Percentiles rank a stretch among this genome's conserved stretches.
Conservation (phyloP, 2,797 vertebrate species). For the Hydrophis major region DNA sequence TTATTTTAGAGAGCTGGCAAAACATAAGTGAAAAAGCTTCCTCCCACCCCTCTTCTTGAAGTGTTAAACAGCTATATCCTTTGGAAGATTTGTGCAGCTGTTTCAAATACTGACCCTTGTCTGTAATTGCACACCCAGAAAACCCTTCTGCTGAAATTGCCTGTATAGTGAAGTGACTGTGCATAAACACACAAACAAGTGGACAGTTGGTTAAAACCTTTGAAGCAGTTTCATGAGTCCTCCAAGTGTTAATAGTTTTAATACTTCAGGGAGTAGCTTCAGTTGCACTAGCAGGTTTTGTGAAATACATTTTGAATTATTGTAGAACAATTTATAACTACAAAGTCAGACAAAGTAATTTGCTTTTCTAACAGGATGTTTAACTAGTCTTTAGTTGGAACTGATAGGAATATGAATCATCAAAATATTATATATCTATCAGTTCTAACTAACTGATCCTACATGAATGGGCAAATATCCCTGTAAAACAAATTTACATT, state of each 20-base stretch:
- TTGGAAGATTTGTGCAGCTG: neutral
- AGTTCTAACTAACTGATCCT: neutral
- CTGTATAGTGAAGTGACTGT: neutral
- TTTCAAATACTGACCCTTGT: neutral
- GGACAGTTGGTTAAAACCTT: neutral
- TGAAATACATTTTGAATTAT: neutral
- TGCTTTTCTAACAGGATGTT: neutral
- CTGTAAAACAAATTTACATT: neutral
- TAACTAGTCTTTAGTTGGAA: neutral
- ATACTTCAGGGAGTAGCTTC: neutral
- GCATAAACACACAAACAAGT: neutral
- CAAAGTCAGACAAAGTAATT: neutral
- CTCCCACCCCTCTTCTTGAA: neutral
- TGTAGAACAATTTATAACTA: neutral
- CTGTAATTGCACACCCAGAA: neutral
- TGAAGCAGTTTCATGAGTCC: neutral
- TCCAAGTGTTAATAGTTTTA: neutral
- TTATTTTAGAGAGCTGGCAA: neutral
- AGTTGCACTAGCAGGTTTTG: neutral
- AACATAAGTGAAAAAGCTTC: neutral
- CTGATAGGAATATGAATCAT: neutral
- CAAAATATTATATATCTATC: neutral
- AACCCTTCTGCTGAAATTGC: neutral
- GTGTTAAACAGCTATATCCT: neutral
- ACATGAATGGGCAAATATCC: neutral